A percentile compares a stretch with the other conserved stretches of the same genome.
Evolutionary conservation across 2,113 vertebrate species (phyloP).

Genomic region (Coryphaenoides rupestris): DNA sequence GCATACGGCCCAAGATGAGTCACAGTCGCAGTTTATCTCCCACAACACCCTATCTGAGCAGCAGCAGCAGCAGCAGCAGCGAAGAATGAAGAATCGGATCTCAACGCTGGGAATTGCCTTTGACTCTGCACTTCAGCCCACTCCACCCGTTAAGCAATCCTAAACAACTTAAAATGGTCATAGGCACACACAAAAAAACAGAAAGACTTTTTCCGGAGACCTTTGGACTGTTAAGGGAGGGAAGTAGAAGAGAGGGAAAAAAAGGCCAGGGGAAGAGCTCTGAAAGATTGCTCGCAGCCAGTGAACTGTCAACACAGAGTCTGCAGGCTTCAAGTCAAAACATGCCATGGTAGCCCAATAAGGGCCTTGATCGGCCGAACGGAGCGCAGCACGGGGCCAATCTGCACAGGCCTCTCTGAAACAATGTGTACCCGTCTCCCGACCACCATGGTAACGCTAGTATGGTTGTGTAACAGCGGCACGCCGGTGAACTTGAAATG

Average conservation of each 20-base stretch:
- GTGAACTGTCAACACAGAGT: slow-evolving; percentile 63
- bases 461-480: slow-evolving; percentile 69
- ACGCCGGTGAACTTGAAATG: slow-evolving; percentile 66
- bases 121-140: slow-evolving; percentile 10
- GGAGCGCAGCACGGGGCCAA: slow-evolving; percentile 49
- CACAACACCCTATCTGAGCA: slow-evolving; percentile 39
- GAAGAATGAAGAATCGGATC: too few relatives aligned
- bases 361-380: slow-evolving; percentile 53
- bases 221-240: slow-evolving; percentile 8
- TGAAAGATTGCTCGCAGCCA: slow-evolving; percentile 42
- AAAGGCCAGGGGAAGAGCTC: slow-evolving; percentile 34
- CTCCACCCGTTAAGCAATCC: slow-evolving; percentile 13
- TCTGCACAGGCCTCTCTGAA: slow-evolving; percentile 46
- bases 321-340: slow-evolving; percentile 63
- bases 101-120: slow-evolving; percentile 31
- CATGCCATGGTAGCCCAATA: slow-evolving; percentile 66
- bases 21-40: slow-evolving; percentile 63
- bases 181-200: too few relatives aligned
- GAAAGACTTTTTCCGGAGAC: not conserved
- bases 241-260: too few relatives aligned
- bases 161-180: not conserved
- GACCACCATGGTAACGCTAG: slow-evolving; percentile 67
- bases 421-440: slow-evolving; percentile 61
- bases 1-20: slow-evolving; percentile 57
- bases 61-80: too few relatives aligned